Conservation (phyloP, 2,113 vertebrate species). For the Spea multiplicata region DNA sequence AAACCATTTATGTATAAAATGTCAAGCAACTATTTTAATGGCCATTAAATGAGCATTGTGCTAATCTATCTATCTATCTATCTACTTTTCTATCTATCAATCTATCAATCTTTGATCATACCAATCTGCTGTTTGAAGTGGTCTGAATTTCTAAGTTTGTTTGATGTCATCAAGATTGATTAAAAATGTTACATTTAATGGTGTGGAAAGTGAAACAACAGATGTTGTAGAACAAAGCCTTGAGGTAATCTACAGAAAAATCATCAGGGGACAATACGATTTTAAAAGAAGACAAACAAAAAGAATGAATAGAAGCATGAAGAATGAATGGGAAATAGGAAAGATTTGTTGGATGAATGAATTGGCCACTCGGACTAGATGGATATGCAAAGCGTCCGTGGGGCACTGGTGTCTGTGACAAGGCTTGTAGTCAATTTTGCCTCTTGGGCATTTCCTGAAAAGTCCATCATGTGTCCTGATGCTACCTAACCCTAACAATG, state of each 20-base stretch:
- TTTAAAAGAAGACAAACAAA: constrained; percentile 32
- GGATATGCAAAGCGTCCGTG: too few relatives aligned
- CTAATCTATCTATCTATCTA: too few relatives aligned
- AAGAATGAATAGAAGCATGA: neutral
- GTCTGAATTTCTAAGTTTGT: constrained; percentile 28
- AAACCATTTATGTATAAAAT: neutral
- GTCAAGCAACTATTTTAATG: neutral
- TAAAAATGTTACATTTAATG: constrained; percentile 9
- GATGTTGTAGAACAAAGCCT: constrained; percentile 44
- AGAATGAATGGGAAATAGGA: too few relatives aligned
- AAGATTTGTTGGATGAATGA: too few relatives aligned
- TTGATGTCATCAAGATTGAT: constrained; percentile 44
- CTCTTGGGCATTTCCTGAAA: too few relatives aligned
- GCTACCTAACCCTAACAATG: too few relatives aligned
- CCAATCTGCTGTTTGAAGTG: constrained; percentile 24
- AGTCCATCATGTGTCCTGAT: too few relatives aligned
- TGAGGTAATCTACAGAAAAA: constrained; percentile 35
- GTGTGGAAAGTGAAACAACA: constrained; percentile 33
- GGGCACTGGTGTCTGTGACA: too few relatives aligned
- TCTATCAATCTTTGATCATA: constrained; percentile 10
- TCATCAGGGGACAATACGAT: constrained; percentile 7
- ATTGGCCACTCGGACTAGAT: too few relatives aligned
- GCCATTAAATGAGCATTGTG: neutral
- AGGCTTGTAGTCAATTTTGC: too few relatives aligned
- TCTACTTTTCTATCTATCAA: too few relatives aligned